Evolutionary conservation across 1,140 invertebrate genomes (phyloP), one percentile per base, ranked within the genome.

Genomic region (Penaeus indicus): DNA sequence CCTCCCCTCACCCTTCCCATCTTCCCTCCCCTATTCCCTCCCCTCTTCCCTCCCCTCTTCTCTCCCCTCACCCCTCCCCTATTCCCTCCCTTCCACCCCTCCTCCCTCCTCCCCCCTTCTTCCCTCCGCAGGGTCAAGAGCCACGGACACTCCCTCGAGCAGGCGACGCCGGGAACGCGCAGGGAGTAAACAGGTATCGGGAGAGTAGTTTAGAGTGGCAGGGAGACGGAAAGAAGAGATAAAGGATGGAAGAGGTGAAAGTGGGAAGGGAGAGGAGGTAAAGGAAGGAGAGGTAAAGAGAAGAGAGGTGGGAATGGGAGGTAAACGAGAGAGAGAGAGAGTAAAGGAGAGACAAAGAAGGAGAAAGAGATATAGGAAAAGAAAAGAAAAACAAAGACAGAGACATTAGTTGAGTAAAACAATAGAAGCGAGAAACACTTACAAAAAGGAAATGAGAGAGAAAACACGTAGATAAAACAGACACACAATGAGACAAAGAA

Each of bases 381-480:
- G 18, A 67, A 16, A 67, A 18, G 18, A 18, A 18, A n/a, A 16
- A 18, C 7, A 67, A 22, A 67, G 18, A n/a, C 25, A 81, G 60
- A 81, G 77, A 79, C 25, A 79, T 5, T 13, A 32, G 10, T 16
- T 54, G 77, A 79, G 77, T 54, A 18, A 79, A 32, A 54, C 38
- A 79, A 18, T 13, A 38, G 38, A 32, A 54, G 19, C 16, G 77
- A 54, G 77, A 79, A 32, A 79, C 38, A 79, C 25, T 32, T 47
- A 83, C 27, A 83, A 38, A 80, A 42, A 61, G 81, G 38, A n/a
- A 47, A 54, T 4, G 81, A 18, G n/a, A 67, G 63, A 22, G 81
- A 83, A 27, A 25, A 38, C 25, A 63, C 21, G 54, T 32, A 64
- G 63, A 84, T 38, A 54, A 67, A 47, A 63, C 32, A 77, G 38